Evolutionary conservation across 2,888 invertebrate species (phyloP), one percentile per base, ranked within the genome.

Genomic region (Nezara viridula): DNA sequence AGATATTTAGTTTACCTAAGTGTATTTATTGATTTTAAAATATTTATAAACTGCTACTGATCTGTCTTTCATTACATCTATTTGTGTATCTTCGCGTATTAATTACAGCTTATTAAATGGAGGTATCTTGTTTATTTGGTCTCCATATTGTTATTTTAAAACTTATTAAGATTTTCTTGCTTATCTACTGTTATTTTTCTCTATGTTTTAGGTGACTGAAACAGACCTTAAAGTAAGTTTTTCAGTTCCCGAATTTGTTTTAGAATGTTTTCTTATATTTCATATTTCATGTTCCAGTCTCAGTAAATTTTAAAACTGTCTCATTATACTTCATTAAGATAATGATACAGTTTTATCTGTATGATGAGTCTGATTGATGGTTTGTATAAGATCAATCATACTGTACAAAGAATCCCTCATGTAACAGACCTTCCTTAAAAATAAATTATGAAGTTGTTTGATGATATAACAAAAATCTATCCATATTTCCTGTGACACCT

Each of bases 211-310:
- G 81, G 81, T n/a, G 0, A 44, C 40, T 47, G 81, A 81, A 40
- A 81, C 44, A 81, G 81, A 81, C 19, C n/a, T 81, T 4, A 81
- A 81, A 81, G 81, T 81, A 47, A 81, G 81, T 81, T 32, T 32
- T 27, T 27, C 14, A 16, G 32, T 14, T 55, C 12, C 7, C 6
- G 47, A 50, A 32, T 32, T 27, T 27, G 16, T 14, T 14, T 60
- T 60, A 14, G 27, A 0, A 60, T n/a, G n/a, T n/a, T n/a, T n/a
- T n/a, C n/a, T n/a, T n/a, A n/a, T n/a, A n/a, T n/a, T n/a, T n/a
- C n/a, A n/a, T n/a, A n/a, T n/a, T n/a, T n/a, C n/a, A n/a, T n/a
- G n/a, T n/a, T n/a, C n/a, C n/a, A n/a, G n/a, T n/a, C n/a, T n/a
- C n/a, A n/a, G n/a, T n/a, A n/a, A n/a, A n/a, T n/a, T n/a, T n/a